Base-by-base conservation (phyloP, 2,113 vertebrate genomes). In the Parus major region DNA sequence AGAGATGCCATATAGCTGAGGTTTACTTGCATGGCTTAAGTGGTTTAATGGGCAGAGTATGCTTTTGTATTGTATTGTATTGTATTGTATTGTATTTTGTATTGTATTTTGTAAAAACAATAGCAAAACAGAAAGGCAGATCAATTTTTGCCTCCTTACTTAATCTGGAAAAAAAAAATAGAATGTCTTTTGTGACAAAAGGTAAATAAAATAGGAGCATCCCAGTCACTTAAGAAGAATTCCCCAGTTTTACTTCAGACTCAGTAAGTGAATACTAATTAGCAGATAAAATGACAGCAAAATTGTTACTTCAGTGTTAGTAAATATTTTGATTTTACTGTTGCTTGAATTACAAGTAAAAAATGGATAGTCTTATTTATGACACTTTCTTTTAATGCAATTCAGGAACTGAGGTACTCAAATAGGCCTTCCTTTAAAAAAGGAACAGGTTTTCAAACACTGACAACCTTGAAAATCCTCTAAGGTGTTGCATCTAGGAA, bases 1-100 rank as follows among this genome's bases (percentile, higher is more conserved):
- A 12, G 59, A 63, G 17, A 49, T 49, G 36, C 22, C 60, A 25
- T 1, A 10, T 0, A 1, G 17, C 5, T 0, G 0, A 50, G 5
- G 20, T 10, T 44, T 39, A 33, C 42, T 63, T 46, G 57, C 25
- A 18, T 33, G 49, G 11, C 20, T 56, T 65, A 68, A 3, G 4
- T 44, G 12, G 28, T 17, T 29, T 66, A 44, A 57, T 14, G 39
- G 42, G 47, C 12, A 14, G 14, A 10, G 14, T 10, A 35, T 10
- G 36, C 25, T 69, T 49, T 53, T 28, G 36, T 39, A 39, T 10
- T 39, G 36, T 39, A 39, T 39, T 39, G 36, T 39, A 39, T 39
- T 39, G 36, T 39, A 39, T 39, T 39, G 36, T 36, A 36, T 39
- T 39, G 36, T 39, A 39, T 39, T 39, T 39, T 39, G 36, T 39